Conservation (phyloP, 2,888 invertebrate species). For the Invenusta paracnida region DNA sequence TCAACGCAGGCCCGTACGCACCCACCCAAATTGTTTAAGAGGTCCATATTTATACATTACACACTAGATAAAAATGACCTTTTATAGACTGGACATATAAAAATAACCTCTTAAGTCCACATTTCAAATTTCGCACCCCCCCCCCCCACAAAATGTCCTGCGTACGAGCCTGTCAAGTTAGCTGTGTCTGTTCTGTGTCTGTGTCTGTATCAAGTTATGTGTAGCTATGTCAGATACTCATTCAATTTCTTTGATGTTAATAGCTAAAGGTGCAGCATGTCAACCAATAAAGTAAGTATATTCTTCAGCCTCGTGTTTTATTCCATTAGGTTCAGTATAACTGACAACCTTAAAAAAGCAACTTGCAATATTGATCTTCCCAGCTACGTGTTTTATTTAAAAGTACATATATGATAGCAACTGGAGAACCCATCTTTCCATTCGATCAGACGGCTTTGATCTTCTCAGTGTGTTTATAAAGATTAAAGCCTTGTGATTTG, state of each 20-base stretch:
- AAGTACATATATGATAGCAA: slow-evolving; percentile 47
- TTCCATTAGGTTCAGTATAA: slow-evolving; percentile 36
- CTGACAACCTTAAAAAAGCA: slow-evolving; percentile 46
- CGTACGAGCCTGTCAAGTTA: too few species aligned
- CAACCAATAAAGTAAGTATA: slow-evolving; percentile 42
- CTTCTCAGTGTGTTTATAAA: slow-evolving; percentile 43
- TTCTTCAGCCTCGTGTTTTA: slow-evolving; percentile 28
- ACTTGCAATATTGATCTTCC: slow-evolving; percentile 47
- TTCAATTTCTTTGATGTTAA: slow-evolving; percentile 43
- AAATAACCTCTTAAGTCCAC: too few species aligned
- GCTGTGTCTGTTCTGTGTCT: too few species aligned
- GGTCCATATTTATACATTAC: too few species aligned
- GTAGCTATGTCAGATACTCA: slow-evolving; percentile 35
- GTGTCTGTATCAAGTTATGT: too few species aligned
- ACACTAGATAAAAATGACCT: too few species aligned
- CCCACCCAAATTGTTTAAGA: slow-evolving; percentile 38
- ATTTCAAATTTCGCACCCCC: too few species aligned
- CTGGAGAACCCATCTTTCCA: slow-evolving; percentile 49
- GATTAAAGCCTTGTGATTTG: slow-evolving; percentile 48
- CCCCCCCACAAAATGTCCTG: too few species aligned
- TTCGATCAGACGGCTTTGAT: slow-evolving; percentile 48
- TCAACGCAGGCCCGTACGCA: too few species aligned
- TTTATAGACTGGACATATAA: too few species aligned
- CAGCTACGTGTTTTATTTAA: slow-evolving; percentile 46
- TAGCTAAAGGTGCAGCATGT: slow-evolving; percentile 42